Base-by-base conservation (phyloP, 2,113 vertebrate genomes). In the Crotophaga sulcirostris region DNA sequence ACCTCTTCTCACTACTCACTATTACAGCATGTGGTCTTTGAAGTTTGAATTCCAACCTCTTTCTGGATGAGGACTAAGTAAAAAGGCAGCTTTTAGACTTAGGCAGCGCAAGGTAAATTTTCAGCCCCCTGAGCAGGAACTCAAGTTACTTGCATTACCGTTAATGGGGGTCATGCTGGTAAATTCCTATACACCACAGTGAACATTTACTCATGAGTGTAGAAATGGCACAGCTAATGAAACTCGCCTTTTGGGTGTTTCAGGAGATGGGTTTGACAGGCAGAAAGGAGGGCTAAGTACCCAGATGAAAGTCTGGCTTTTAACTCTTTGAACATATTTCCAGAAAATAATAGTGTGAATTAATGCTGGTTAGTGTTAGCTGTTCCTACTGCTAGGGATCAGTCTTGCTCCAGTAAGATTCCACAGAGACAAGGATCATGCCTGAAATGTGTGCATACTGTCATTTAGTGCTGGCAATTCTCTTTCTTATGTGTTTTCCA, bases 141-240 rank as follows among this genome's bases (percentile, higher is more conserved):
- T 95, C 60, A 67, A n/a, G 83, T 95, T 96, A 92, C 81, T 96
- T 80, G 86, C 75, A 70, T 85, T 88, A 38, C 70, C 74, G 54
- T 96, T 94, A 97, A 92, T 86, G 82, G 95, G 91, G 74, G 60
- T 97, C 96, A 87, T 97, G 96, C 96, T 97, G 97, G 63, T 95
- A 95, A 97, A 97, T 96, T 96, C 95, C 75, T 93, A 80, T 96
- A 84, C 93, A 95, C 94, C 87, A 89, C 88, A 76, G 18, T 97
- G 93, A 92, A 92, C 93, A 85, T 95, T 96, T 91, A 84, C 84
- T 97, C 85, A 88, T 83, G 96, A 96, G 89, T 96, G 83, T 94
- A 87, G 95, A 94, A 88, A 28, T 91, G 90, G 90, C 94, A 96
- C 72, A 90, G 90, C 95, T 97, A 95, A 95, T 95, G 96, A 96